Evolutionary conservation across 2,797 vertebrate species (phyloP).

Genomic region (Sparidentex hasta): DNA sequence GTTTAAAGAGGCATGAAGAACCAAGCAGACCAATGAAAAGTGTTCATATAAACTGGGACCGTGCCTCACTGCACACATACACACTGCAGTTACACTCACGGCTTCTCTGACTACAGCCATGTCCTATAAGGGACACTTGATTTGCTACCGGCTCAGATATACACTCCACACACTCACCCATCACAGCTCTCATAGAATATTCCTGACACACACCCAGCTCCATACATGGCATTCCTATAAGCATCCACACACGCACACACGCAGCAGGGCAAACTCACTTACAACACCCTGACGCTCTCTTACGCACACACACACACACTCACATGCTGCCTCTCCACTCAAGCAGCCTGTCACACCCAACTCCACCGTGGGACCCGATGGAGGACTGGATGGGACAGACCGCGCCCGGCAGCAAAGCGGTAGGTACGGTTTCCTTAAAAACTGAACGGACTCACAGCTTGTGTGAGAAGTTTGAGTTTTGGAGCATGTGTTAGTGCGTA

Average conservation of each 20-base stretch:
- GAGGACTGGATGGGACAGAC: constrained; percentile 49
- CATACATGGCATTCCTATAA: constrained; percentile 23
- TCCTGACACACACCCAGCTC: constrained; percentile 37
- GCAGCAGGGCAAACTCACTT: constrained; percentile 17
- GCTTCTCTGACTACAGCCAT: background rate
- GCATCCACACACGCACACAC: constrained; percentile 5
- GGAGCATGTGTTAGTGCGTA: background rate
- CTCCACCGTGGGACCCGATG: constrained; percentile 49
- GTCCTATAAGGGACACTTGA: constrained; percentile 31
- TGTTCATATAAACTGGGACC: background rate
- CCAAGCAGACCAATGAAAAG: constrained; percentile 5
- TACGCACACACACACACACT: constrained; percentile 15
- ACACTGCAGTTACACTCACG: constrained; percentile 12
- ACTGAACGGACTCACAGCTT: too few relatives aligned
- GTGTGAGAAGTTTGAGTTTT: background rate
- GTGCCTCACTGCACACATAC: constrained; percentile 11
- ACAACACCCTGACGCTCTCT: constrained; percentile 9
- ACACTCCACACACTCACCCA: constrained; percentile 2
- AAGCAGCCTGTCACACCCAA: constrained; percentile 27
- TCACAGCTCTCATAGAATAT: constrained; percentile 42
- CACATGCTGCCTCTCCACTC: constrained; percentile 27
- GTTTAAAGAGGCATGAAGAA: constrained; percentile 1
- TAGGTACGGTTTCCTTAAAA: constrained; percentile 36
- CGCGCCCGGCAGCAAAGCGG: constrained; percentile 43
- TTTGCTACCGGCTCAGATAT: background rate